Conservation (phyloP, 2,888 invertebrate species). For the Oscheius onirici region DNA sequence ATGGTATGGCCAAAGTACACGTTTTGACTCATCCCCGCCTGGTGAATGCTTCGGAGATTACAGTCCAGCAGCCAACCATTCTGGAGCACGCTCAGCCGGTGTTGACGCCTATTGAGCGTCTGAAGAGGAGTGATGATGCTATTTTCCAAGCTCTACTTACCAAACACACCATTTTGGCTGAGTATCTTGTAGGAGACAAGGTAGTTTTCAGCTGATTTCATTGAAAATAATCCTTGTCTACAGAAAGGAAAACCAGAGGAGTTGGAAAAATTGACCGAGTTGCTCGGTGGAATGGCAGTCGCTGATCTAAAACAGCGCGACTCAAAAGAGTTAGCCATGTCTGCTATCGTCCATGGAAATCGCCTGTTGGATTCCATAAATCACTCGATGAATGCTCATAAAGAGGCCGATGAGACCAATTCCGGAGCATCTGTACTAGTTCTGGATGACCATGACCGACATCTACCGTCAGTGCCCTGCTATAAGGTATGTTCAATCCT, state of each 20-base stretch:
- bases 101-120: slow-evolving; percentile 72
- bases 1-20: slow-evolving; percentile 56
- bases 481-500: slow-evolving; percentile 49
- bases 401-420: slow-evolving; percentile 52
- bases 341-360: slow-evolving; percentile 72
- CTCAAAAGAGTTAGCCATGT: slow-evolving; percentile 67
- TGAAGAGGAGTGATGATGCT: slow-evolving; percentile 71
- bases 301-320: slow-evolving; percentile 75
- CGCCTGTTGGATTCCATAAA: slow-evolving; percentile 68
- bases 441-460: slow-evolving; percentile 51
- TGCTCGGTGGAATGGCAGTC: slow-evolving; percentile 88
- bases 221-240: slow-evolving; percentile 19
- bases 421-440: slow-evolving; percentile 43
- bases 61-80: slow-evolving; percentile 69
- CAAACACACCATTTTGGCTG: slow-evolving; percentile 66
- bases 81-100: slow-evolving; percentile 72
- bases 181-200: slow-evolving; percentile 55
- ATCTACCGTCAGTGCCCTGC: slow-evolving; percentile 68
- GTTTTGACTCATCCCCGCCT: slow-evolving; percentile 69
- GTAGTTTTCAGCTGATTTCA: slow-evolving; percentile 32
- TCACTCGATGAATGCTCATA: slow-evolving; percentile 54
- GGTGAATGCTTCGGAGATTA: slow-evolving; percentile 68
- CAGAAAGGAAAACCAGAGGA: slow-evolving; percentile 60
- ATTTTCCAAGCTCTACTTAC: slow-evolving; percentile 65
- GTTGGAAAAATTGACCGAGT: slow-evolving; percentile 81